A percentile compares a stretch with the other conserved stretches of the same genome.
These are phyloP conservation scores for Leptinotarsa undecemlineata DNA, from an alignment of 1,140 invertebrate genomes.

Conservation along the genomic window DNA sequence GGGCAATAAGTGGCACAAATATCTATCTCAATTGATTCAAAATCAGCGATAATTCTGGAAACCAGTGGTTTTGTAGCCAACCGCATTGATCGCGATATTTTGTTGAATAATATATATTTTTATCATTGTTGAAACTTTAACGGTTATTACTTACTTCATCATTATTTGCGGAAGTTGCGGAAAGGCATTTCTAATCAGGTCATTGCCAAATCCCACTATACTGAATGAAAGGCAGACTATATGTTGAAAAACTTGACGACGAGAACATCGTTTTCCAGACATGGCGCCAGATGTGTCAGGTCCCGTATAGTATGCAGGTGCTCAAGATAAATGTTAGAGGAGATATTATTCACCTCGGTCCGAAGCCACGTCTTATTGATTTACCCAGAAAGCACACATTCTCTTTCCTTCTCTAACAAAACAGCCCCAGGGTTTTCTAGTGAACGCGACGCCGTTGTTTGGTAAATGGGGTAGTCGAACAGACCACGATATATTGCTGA, in stretches of 20 bases:
- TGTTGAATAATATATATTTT: no score
- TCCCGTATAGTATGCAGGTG: constrained; percentile 11
- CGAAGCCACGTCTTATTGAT: constrained; percentile 10
- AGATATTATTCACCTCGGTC: constrained; percentile 11
- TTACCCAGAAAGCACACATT: constrained; percentile 15
- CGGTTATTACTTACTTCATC: no score
- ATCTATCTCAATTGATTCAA: no score
- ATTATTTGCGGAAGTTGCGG: no score
- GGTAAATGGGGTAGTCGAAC: neutral
- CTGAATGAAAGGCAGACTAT: neutral
- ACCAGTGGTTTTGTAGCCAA: no score
- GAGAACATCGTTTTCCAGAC: neutral
- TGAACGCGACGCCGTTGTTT: neutral
- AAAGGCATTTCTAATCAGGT: no score
- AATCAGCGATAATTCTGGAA: no score
- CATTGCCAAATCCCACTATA: no score
- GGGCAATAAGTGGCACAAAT: no score
- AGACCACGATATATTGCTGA: neutral
- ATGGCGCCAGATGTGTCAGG: constrained; percentile 2
- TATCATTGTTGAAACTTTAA: no score
- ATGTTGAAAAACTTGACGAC: neutral
- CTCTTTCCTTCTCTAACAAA: neutral
- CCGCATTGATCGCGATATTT: no score
- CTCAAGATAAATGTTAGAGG: constrained; percentile 18
- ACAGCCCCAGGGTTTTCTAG: neutral